phyloP scores from a whole-genome alignment of 2,113 vertebrate genomes.

The Leucopsar rothschildi region DNA sequence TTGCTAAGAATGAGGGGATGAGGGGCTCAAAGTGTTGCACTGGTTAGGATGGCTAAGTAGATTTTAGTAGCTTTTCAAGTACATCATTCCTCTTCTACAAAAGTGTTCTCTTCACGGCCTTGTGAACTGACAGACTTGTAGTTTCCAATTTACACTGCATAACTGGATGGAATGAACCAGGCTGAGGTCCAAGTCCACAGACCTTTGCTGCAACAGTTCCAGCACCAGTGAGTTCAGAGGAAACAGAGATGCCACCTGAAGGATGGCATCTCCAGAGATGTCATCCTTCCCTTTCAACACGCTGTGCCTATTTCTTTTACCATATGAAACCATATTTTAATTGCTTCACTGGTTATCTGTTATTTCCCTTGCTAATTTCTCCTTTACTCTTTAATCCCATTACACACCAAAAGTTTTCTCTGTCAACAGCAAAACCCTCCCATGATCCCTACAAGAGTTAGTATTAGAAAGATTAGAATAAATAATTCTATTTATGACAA shows the following conservation, averaged over 20 bases:
- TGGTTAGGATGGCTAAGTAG: not conserved
- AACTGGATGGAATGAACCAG: not conserved
- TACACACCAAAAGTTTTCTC: not conserved
- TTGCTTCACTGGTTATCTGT: not conserved
- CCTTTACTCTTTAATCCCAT: not conserved
- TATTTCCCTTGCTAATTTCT: not conserved
- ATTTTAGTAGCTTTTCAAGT: not conserved
- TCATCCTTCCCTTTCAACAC: not conserved
- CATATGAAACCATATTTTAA: not conserved
- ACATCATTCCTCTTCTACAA: not conserved
- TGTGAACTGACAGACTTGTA: not conserved
- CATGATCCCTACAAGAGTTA: fast-evolving
- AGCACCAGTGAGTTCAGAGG: not conserved
- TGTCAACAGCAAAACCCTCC: not conserved
- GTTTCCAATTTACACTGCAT: fast-evolving
- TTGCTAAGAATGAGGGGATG: not conserved
- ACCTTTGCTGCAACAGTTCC: not conserved
- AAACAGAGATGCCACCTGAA: not conserved
- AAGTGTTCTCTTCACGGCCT: not conserved
- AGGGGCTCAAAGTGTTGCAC: not conserved
- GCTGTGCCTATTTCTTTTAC: not conserved
- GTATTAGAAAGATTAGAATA: not conserved
- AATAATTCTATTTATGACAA: not conserved
- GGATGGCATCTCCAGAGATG: not conserved
- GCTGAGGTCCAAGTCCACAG: not conserved